Evolutionary conservation across 2,113 vertebrate species (phyloP), one percentile per base, ranked within the genome.

Genomic region (Xiphias gladius): DNA sequence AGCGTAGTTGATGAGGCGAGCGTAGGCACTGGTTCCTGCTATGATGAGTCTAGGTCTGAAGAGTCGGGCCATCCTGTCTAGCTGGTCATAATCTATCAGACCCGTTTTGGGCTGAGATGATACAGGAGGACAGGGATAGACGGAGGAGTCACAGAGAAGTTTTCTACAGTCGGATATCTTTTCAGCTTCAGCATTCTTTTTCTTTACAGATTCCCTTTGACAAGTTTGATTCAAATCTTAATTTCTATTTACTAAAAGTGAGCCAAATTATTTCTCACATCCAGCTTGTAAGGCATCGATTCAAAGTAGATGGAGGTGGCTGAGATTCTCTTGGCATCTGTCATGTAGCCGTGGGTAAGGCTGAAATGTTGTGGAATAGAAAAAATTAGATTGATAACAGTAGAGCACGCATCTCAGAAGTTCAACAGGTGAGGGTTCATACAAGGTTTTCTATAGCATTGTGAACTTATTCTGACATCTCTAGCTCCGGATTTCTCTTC

Each of bases 241-340:
- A 30, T 32, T 50, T 69, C 5, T 28, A 39, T 52, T 57, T n/a
- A 4, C 35, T 64, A 59, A 58, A 67, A 4, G 2, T 7, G 17
- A 57, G 17, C 4, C 12, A 20, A 58, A 26, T 54, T 2, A 55
- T 57, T 13, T 94, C 97, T 97, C 94, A 98, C 97, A 0, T 97
- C 93, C 20, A 98, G 94, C 76, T 98, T 98, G 91, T 99, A 99
- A 43, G 97, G 97, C 97, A 98, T 98, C 0, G 97, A 99, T 89
- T 99, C 97, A 3, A 99, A 99, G 94, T 97, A 99, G 92, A 99
- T 98, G 86, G 98, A 99, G 0, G 97, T 98, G 58, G 97, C 97
- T 0, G 97, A 98, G 86, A 99, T 94, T 46, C 96, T 95, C 92
- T 96, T 98, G 80, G 93, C 77, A 12, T 97, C 97, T 0, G 96